Conservation (phyloP, 2,797 vertebrate genomes). For the Synanceia verrucosa region DNA sequence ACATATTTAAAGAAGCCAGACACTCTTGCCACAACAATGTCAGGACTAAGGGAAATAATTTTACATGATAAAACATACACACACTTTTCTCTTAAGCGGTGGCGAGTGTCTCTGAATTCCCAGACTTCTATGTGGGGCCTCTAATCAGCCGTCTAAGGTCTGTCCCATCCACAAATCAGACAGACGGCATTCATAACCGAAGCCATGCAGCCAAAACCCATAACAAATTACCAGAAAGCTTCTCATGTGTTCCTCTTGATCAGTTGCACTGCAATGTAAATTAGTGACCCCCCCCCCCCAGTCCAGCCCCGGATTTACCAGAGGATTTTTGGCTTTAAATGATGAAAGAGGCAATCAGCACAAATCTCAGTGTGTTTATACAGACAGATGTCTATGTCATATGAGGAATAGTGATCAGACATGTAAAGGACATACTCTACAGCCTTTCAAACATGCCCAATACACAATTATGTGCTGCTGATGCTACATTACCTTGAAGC, state of each 20-base stretch:
- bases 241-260: conserved; percentile 53
- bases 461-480: neutral
- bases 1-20: conserved; percentile 4
- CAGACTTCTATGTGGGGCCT: conserved; percentile 29
- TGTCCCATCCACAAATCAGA: conserved; percentile 42
- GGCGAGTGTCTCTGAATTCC: conserved; percentile 26
- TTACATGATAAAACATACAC: conserved; percentile 36
- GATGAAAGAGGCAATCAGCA: conserved; percentile 62
- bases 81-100: conserved; percentile 15
- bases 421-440: neutral
- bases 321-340: conserved; percentile 56
- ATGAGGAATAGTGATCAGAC: conserved; percentile 28
- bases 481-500: conserved; percentile 73
- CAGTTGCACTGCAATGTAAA: conserved; percentile 30
- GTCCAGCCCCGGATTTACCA: conserved; percentile 50
- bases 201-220: conserved; percentile 18
- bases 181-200: conserved; percentile 19
- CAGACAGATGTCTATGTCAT: conserved; percentile 23
- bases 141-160: conserved; percentile 38
- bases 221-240: conserved; percentile 39
- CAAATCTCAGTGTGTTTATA: conserved; percentile 35
- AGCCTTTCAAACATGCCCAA: neutral
- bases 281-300: neutral
- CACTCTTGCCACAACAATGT: too few species aligned
- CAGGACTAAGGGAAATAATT: conserved; percentile 8